Conservation (phyloP, 1,140 invertebrate genomes). For the Drosophila virilis region DNA sequence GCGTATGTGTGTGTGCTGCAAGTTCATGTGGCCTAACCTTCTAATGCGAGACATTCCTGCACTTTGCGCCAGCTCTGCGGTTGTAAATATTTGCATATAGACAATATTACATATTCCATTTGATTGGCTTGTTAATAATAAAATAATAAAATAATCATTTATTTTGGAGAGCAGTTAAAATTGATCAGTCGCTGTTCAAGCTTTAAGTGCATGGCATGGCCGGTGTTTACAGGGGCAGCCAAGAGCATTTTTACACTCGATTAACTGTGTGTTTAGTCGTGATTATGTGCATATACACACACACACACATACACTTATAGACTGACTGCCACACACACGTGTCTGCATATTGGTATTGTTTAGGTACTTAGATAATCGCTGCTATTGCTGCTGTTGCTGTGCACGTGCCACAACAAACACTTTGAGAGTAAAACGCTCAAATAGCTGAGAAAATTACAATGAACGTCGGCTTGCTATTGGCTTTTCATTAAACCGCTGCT, state of each 20-base stretch:
- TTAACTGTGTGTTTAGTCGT: slow-evolving; percentile 56
- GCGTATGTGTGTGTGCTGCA: slow-evolving; percentile 16
- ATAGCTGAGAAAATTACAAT: slow-evolving; percentile 66
- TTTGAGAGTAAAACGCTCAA: slow-evolving; percentile 35
- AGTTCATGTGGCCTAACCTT: slow-evolving; percentile 50
- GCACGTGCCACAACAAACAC: slow-evolving; percentile 44
- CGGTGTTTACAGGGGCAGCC: slow-evolving; percentile 39
- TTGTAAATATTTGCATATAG: slow-evolving; percentile 45
- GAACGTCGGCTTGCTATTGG: slow-evolving; percentile 47
- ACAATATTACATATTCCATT: neutral
- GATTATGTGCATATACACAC: slow-evolving; percentile 25
- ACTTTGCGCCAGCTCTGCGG: slow-evolving; percentile 37
- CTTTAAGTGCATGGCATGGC: slow-evolving; percentile 18
- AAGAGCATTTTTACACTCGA: slow-evolving; percentile 76
- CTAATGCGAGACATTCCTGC: slow-evolving; percentile 55
- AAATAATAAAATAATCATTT: slow-evolving; percentile 24
- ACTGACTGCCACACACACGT: slow-evolving; percentile 19
- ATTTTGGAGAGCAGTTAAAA: neutral
- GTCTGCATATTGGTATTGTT: slow-evolving; percentile 38
- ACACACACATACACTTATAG: neutral
- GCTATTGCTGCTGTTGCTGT: slow-evolving; percentile 17
- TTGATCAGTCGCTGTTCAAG: slow-evolving; percentile 6
- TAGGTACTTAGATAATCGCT: slow-evolving; percentile 61
- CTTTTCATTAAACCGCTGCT: slow-evolving; percentile 63
- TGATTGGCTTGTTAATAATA: slow-evolving; percentile 27